phyloP scores from a whole-genome alignment of 1,140 invertebrate species.

The Conus ventricosus region DNA sequence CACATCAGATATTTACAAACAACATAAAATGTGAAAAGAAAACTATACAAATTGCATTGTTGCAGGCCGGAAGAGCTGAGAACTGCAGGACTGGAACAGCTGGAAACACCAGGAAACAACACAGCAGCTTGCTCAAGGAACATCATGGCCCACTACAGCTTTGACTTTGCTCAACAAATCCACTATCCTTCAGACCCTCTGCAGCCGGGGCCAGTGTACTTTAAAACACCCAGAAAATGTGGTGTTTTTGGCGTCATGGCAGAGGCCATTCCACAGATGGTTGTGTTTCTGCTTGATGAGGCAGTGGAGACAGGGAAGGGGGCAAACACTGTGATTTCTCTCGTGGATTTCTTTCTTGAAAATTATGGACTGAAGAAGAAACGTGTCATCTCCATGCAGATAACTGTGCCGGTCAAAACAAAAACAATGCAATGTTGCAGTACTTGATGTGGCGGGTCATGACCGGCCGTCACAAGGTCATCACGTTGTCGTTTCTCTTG shows the following conservation, averaged over 20 bases:
- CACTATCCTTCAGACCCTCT: constrained; percentile 52
- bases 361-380: constrained; percentile 43
- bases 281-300: constrained; percentile 56
- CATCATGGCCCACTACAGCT: constrained; percentile 14
- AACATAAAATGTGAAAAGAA: too few relatives aligned
- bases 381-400: constrained; percentile 40
- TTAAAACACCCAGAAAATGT: constrained; percentile 57
- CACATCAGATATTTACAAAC: too few relatives aligned
- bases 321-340: constrained; percentile 45
- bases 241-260: constrained; percentile 53
- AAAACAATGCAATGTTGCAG: constrained; percentile 40
- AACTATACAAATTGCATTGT: too few relatives aligned
- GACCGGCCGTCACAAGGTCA: constrained; percentile 7
- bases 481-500: constrained; percentile 26
- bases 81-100: too few relatives aligned
- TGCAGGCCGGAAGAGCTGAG: too few relatives aligned
- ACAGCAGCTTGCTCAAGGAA: neutral
- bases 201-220: constrained; percentile 57
- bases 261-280: constrained; percentile 36
- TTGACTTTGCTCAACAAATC: constrained; percentile 56
- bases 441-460: constrained; percentile 35
- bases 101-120: neutral
- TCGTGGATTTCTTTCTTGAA: constrained; percentile 45
- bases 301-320: constrained; percentile 50
- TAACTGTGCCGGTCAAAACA: constrained; percentile 47